Percentiles rank a stretch among this genome's conserved stretches.
Evolutionary conservation across 2,888 invertebrate species (phyloP).

Genomic region (Rhamnusium bicolor): DNA sequence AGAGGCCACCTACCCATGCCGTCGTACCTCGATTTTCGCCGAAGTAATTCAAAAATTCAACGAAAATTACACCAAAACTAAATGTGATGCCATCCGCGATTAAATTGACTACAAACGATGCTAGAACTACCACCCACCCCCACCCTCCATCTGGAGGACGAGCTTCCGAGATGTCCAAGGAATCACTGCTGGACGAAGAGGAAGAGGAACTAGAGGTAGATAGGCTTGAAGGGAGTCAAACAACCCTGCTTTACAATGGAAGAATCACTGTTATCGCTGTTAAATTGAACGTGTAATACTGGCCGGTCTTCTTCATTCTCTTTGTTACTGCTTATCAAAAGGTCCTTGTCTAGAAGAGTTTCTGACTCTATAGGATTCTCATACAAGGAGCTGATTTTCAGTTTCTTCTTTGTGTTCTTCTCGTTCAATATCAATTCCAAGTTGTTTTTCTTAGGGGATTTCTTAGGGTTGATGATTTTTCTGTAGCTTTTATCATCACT

Average conservation of each 20-base stretch:
- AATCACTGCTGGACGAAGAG: slow-evolving; percentile 76
- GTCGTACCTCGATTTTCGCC: slow-evolving; percentile 89
- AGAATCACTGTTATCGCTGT: slow-evolving; percentile 68
- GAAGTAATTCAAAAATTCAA: slow-evolving; percentile 89
- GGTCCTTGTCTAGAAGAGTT: slow-evolving; percentile 34
- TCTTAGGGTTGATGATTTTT: slow-evolving; percentile 23
- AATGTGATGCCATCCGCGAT: slow-evolving; percentile 95
- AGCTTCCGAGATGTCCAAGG: slow-evolving; percentile 78
- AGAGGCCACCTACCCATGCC: slow-evolving; percentile 91
- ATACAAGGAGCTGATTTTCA: slow-evolving; percentile 52
- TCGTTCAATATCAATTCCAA: slow-evolving; percentile 53
- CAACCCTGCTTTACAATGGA: slow-evolving; percentile 48
- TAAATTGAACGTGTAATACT: slow-evolving; percentile 76
- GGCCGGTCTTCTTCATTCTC: slow-evolving; percentile 64
- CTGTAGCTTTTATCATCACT: slow-evolving; percentile 13
- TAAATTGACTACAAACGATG: slow-evolving; percentile 90
- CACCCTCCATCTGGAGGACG: slow-evolving; percentile 91
- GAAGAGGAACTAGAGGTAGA: slow-evolving; percentile 64
- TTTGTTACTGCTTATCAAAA: slow-evolving; percentile 41
- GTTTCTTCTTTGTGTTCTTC: slow-evolving; percentile 49
- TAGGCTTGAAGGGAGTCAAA: slow-evolving; percentile 60
- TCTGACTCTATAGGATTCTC: slow-evolving; percentile 46
- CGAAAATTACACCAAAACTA: slow-evolving; percentile 92
- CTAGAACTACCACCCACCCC: slow-evolving; percentile 94
- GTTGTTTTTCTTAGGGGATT: slow-evolving; percentile 37